These are phyloP conservation scores for Lingula anatina DNA, from an alignment of 2,888 invertebrate genomes.

Conservation along the genomic window DNA sequence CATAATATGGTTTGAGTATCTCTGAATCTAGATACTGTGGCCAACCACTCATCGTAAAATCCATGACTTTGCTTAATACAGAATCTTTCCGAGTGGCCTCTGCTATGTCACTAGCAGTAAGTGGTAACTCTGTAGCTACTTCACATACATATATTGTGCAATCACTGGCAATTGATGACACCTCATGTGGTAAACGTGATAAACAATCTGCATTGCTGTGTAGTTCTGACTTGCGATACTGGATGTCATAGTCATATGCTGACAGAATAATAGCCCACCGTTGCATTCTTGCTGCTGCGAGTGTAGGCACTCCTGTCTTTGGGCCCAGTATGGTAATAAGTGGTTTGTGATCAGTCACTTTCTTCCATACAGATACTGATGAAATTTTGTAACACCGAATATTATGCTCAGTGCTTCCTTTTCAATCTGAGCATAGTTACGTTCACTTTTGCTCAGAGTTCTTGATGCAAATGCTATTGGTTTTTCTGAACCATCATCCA, in stretches of 20 bases:
- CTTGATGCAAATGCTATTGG: slow-evolving; percentile 50
- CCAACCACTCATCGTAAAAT: no score
- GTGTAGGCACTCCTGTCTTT: slow-evolving; percentile 25
- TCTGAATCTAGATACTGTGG: no score
- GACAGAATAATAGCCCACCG: slow-evolving; percentile 32
- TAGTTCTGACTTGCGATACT: slow-evolving; percentile 23
- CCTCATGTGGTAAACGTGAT: slow-evolving; percentile 31
- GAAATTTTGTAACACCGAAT: slow-evolving; percentile 49
- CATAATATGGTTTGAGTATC: no score
- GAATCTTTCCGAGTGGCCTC: no score
- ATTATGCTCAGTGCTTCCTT: slow-evolving; percentile 46
- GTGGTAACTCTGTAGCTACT: no score
- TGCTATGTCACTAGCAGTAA: no score
- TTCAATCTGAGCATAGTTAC: slow-evolving; percentile 42
- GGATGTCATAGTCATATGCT: slow-evolving; percentile 39
- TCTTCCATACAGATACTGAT: slow-evolving; percentile 47
- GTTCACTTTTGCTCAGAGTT: slow-evolving; percentile 46
- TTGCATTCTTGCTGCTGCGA: slow-evolving; percentile 30
- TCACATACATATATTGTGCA: no score
- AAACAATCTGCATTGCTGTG: slow-evolving; percentile 42
- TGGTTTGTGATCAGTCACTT: slow-evolving; percentile 49
- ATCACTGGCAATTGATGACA: no score
- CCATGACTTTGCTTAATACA: no score
- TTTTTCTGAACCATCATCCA: slow-evolving; percentile 41
- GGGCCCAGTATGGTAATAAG: slow-evolving; percentile 44